These are phyloP conservation scores for Dryocosmus kuriphilus DNA, from an alignment of 2,888 invertebrate genomes.

Conservation along the genomic window DNA sequence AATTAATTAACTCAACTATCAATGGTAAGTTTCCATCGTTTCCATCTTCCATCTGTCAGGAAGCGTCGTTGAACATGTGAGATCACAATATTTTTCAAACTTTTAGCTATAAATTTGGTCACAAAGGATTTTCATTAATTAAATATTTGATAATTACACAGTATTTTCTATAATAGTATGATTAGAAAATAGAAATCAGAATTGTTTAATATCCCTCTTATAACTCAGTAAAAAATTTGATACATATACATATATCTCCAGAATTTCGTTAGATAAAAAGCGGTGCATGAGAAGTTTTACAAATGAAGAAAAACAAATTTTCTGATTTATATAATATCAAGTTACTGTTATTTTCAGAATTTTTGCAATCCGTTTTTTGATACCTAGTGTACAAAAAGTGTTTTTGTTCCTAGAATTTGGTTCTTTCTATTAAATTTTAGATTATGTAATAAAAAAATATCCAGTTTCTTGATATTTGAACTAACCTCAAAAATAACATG, in stretches of 20 bases:
- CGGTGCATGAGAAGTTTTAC: background rate
- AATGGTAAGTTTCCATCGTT: constrained; percentile 2
- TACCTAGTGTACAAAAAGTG: background rate
- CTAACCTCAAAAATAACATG: too few species aligned
- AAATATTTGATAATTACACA: background rate
- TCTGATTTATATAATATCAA: too few species aligned
- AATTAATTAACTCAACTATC: background rate
- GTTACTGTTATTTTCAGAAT: background rate
- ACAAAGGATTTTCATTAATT: background rate
- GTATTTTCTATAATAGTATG: background rate
- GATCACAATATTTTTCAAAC: background rate
- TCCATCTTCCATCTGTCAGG: constrained; percentile 1
- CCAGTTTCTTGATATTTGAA: too few species aligned
- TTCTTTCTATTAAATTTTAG: background rate
- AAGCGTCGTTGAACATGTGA: background rate
- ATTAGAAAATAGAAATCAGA: background rate
- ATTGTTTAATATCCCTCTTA: background rate
- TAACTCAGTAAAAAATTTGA: background rate
- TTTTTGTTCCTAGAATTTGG: background rate
- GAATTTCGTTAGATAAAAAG: background rate
- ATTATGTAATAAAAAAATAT: too few species aligned
- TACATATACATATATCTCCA: background rate
- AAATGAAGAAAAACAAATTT: background rate
- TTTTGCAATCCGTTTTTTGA: background rate
- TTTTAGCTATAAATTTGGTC: background rate